A percentile compares a stretch with the other conserved stretches of the same genome.
phyloP scores from a whole-genome alignment of 2,113 vertebrate species.

The Azemiops feae region DNA sequence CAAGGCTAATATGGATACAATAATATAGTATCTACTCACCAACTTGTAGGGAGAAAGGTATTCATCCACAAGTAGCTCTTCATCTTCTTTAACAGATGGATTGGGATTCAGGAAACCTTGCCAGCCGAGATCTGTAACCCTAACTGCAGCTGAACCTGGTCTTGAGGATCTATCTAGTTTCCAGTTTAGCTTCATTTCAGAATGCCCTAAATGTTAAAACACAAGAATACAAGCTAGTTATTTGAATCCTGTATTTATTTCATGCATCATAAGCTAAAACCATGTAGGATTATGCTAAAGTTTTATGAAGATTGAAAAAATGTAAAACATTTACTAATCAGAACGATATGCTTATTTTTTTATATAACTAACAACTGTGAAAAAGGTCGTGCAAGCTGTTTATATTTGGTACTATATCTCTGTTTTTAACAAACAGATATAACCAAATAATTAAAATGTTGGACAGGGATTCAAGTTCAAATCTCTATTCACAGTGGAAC shows the following conservation, averaged over 20 bases:
- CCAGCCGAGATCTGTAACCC: slow-evolving; percentile 75
- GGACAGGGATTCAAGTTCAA: background rate
- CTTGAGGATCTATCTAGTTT: slow-evolving; percentile 32
- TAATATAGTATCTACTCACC: slow-evolving; percentile 70
- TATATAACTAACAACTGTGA: background rate
- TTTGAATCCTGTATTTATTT: background rate
- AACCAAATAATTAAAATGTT: background rate
- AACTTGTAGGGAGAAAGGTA: slow-evolving; percentile 78
- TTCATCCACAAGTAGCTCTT: slow-evolving; percentile 64
- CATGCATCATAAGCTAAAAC: slow-evolving; percentile 23
- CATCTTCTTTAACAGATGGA: slow-evolving; percentile 56
- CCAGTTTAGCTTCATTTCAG: slow-evolving; percentile 61
- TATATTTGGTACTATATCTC: background rate
- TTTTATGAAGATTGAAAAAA: background rate
- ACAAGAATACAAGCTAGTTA: slow-evolving; percentile 11
- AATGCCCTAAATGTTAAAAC: slow-evolving; percentile 44
- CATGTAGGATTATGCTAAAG: background rate
- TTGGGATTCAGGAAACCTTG: slow-evolving; percentile 74
- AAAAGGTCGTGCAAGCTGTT: background rate
- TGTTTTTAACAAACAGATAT: background rate
- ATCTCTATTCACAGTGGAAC: background rate
- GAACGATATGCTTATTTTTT: background rate
- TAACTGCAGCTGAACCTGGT: slow-evolving; percentile 66
- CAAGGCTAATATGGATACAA: slow-evolving; percentile 31
- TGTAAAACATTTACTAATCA: background rate